Conservation (phyloP, 1,140 invertebrate species). For the Chlorops oryzae region DNA sequence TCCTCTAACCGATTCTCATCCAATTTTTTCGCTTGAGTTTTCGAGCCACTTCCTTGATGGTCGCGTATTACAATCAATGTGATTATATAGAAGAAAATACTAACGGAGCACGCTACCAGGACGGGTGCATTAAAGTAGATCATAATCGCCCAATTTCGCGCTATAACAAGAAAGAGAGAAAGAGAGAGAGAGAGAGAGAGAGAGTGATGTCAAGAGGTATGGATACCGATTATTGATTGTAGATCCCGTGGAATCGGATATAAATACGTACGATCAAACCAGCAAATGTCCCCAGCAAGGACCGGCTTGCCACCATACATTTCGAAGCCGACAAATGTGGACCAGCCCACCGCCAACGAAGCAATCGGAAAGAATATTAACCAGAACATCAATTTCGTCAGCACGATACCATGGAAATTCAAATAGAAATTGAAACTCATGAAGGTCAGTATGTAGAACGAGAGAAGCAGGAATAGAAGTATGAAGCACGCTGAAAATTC, state of each 20-base stretch:
- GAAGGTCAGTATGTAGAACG: conserved; percentile 41
- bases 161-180: conserved; percentile 12
- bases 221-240: too few relatives aligned
- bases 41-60: too few relatives aligned
- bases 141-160: conserved; percentile 39
- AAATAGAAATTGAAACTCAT: conserved; percentile 39
- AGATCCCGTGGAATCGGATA: too few relatives aligned
- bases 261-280: conserved; percentile 45
- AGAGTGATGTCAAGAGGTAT: too few relatives aligned
- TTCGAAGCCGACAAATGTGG: conserved; percentile 29
- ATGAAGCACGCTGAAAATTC: conserved; percentile 26
- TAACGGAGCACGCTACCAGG: conserved; percentile 30
- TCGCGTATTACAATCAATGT: conserved; percentile 33
- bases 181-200: too few relatives aligned
- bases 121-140: conserved; percentile 35
- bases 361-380: conserved; percentile 36
- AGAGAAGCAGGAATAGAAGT: conserved; percentile 29
- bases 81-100: conserved; percentile 36
- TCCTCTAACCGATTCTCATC: conserved; percentile 35
- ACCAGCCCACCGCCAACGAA: conserved; percentile 32
- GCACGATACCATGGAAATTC: conserved; percentile 36
- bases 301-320: conserved; percentile 24
- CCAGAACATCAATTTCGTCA: conserved; percentile 43
- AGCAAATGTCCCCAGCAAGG: conserved; percentile 37
- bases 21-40: conserved; percentile 27